Evolutionary conservation across 2,113 vertebrate genomes (phyloP).

Genomic region (Cynocephalus volans): DNA sequence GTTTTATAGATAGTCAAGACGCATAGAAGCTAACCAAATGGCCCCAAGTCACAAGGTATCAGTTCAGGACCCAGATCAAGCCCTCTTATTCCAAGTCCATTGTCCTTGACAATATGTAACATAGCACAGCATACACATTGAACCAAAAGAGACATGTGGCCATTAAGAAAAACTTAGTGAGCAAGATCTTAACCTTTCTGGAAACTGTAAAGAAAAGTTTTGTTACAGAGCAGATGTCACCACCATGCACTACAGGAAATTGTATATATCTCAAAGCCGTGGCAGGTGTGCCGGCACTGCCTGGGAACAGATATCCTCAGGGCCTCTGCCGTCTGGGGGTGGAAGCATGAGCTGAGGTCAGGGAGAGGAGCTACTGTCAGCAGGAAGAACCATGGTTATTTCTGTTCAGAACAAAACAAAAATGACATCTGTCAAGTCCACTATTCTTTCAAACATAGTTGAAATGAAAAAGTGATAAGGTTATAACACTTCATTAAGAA

Average conservation of each 20-base stretch:
- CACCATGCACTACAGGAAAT: background rate
- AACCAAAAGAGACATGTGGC: background rate
- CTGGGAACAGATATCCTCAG: background rate
- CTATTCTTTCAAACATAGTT: background rate
- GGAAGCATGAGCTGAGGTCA: background rate
- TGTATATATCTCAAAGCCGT: background rate
- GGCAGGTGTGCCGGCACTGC: background rate
- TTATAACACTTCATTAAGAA: background rate
- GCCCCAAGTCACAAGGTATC: background rate
- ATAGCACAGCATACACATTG: background rate
- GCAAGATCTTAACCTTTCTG: background rate
- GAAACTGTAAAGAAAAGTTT: background rate
- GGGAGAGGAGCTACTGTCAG: background rate
- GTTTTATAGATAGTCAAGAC: background rate
- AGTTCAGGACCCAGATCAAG: background rate
- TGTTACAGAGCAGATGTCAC: background rate
- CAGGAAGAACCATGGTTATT: background rate
- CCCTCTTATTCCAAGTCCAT: background rate
- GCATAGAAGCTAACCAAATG: background rate
- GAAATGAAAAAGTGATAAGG: background rate
- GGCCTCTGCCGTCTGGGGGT: too few species aligned
- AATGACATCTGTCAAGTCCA: background rate
- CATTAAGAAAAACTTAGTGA: background rate
- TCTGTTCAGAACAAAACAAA: conserved; percentile 38
- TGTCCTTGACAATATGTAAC: too few species aligned